A percentile compares a stretch with the other conserved stretches of the same genome.
Conservation (phyloP, 1,140 invertebrate genomes). For the Zelostemma sp. region DNA sequence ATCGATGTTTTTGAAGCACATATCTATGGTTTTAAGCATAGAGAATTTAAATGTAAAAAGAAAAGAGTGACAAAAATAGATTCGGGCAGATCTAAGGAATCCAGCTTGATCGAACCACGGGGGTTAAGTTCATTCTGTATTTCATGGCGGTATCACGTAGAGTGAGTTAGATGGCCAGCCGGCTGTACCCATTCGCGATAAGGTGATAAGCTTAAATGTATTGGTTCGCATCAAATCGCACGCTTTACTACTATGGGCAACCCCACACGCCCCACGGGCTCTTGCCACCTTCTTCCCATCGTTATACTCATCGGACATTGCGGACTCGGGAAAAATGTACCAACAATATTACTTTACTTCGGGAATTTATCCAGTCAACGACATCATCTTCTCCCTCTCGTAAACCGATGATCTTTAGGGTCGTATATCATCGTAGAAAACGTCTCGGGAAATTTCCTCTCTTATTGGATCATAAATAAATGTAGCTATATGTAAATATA, state of each 20-base stretch:
- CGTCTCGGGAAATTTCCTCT: background rate
- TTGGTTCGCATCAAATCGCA: conserved; percentile 68
- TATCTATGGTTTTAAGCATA: too few relatives aligned
- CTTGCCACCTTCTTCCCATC: conserved; percentile 44
- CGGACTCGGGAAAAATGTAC: conserved; percentile 28
- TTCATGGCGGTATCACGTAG: conserved; percentile 59
- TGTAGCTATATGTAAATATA: too few relatives aligned
- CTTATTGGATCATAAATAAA: conserved; percentile 1
- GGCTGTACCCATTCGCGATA: conserved; percentile 65
- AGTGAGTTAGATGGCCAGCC: conserved; percentile 51
- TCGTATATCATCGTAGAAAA: conserved; percentile 16
- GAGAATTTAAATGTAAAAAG: background rate
- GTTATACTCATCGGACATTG: conserved; percentile 14
- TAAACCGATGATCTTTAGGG: conserved; percentile 44
- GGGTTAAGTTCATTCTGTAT: conserved; percentile 62
- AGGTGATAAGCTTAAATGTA: conserved; percentile 70
- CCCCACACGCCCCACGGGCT: conserved; percentile 60
- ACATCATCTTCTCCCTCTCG: conserved; percentile 27
- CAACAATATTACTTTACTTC: conserved; percentile 32
- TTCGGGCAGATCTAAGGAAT: conserved; percentile 19
- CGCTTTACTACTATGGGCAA: conserved; percentile 61
- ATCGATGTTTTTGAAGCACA: too few relatives aligned
- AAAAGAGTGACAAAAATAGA: conserved; percentile 25
- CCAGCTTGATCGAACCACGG: conserved; percentile 28
- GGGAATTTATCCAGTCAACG: conserved; percentile 29